Base-by-base conservation (phyloP, 2,888 invertebrate genomes). In the Chaetogeoica ovagalla region DNA sequence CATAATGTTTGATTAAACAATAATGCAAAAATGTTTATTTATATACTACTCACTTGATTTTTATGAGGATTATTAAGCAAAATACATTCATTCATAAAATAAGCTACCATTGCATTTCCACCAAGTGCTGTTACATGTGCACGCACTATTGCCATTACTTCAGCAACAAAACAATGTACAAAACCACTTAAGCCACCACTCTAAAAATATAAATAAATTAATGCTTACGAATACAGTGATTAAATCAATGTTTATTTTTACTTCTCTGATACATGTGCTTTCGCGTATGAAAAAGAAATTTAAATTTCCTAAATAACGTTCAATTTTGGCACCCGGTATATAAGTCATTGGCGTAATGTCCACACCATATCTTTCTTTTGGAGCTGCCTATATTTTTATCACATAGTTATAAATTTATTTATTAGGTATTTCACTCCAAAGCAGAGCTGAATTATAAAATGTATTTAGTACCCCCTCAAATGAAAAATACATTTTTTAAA, bases 271-370 rank as follows among this genome's bases (percentile, higher is more conserved):
- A 17, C 95, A 94, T 0, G 95, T 96, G 82, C 94, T 96, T 87
- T 98, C 98, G 39, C 98, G 88, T 83, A 98, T 97, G 86, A 98
- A 96, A 87, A 97, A 94, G 86, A 97, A 94, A 85, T 97, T 94
- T 83, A 96, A 87, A 86, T 96, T 94, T 83, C 98, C 97, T 84
- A 97, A 88, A 85, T 96, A 94, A 83, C 93, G 90, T 83, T 93
- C 92, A 82, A 93, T 91, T 84, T 89, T 90, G 63, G 90, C 93
- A 74, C 94, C 94, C 21, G 94, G 92, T 82, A 95, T 89, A 85
- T 91, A 92, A 73, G 93, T 91, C 62, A 95, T 87, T 0, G 96
- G 94, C 0, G 95, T 94, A 83, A 97, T 91, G 85, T 94, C 90
- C 82, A 94, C 90, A 84, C 95, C 90, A 88, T 87, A 79, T 63